A percentile compares a stretch with the other conserved stretches of the same genome.
Conservation (phyloP, 1,140 invertebrate genomes). For the Kradibia gibbosae region DNA sequence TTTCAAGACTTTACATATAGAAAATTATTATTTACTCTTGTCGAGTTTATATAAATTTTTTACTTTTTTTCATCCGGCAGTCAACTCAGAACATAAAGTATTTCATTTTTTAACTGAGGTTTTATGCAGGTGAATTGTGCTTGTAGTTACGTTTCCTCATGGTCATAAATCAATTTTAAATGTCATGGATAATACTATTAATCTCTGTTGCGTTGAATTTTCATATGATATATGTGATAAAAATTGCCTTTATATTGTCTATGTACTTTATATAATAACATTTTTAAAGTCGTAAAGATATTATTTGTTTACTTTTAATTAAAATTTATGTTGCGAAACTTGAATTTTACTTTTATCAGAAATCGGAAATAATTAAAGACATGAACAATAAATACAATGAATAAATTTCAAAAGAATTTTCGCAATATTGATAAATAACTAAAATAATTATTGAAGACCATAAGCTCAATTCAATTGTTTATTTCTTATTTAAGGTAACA, state of each 20-base stretch:
- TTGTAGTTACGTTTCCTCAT: background rate
- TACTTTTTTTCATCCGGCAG: background rate
- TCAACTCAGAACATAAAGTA: background rate
- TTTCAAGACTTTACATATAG: no score
- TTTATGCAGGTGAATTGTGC: slow-evolving; percentile 6
- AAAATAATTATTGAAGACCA: no score
- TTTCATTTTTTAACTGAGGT: background rate
- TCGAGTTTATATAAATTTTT: background rate
- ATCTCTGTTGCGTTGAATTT: background rate
- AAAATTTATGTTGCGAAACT: background rate
- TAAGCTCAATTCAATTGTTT: no score
- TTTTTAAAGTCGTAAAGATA: background rate
- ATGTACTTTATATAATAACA: background rate
- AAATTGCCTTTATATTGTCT: background rate
- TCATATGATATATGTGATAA: background rate
- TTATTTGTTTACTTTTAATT: background rate
- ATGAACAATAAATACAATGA: no score
- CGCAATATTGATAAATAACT: no score
- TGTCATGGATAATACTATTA: slow-evolving; percentile 22
- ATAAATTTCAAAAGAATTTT: no score
- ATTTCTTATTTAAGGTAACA: no score
- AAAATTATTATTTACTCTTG: background rate
- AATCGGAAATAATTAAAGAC: no score
- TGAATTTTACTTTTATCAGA: background rate
- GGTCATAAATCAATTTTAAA: slow-evolving; percentile 1